A percentile compares a stretch with the other conserved stretches of the same genome.
phyloP scores from a whole-genome alignment of 2,888 invertebrate species.

The Xestia sexstrigata region DNA sequence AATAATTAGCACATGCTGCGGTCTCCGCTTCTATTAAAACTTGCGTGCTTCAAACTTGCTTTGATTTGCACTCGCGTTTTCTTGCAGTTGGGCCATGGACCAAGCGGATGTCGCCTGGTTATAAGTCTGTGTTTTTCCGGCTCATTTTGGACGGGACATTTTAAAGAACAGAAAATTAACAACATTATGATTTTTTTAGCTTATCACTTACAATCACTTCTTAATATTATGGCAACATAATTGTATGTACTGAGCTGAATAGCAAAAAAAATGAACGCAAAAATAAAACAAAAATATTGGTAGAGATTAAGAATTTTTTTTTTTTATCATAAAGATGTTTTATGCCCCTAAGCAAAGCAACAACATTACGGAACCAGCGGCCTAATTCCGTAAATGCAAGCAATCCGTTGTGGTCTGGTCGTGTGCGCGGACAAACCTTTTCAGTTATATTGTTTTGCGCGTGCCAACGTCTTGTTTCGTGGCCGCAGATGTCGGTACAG shows the following conservation, averaged over 20 bases:
- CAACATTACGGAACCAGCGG: too few species aligned
- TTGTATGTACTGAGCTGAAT: neutral
- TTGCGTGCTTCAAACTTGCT: conserved; percentile 67
- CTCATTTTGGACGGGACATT: neutral
- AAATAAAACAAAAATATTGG: neutral
- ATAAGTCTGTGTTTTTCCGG: too few species aligned
- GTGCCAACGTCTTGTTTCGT: neutral
- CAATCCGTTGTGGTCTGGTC: neutral
- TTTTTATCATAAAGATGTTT: neutral
- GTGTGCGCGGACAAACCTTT: neutral
- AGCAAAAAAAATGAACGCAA: neutral
- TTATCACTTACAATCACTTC: neutral
- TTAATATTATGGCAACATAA: neutral
- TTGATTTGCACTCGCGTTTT: conserved; percentile 61
- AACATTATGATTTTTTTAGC: neutral
- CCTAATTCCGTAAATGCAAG: neutral
- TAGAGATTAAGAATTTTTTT: neutral
- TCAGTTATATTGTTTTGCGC: neutral
- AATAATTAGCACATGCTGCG: conserved; percentile 54
- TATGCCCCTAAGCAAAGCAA: too few species aligned
- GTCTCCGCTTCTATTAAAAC: conserved; percentile 69
- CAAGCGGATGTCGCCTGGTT: neutral
- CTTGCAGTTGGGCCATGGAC: conserved; percentile 38
- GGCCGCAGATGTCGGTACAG: conserved; percentile 34
- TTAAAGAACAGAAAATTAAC: neutral